Evolutionary conservation across 2,797 vertebrate species (phyloP), one percentile per base, ranked within the genome.

Genomic region (Fratercula arctica): DNA sequence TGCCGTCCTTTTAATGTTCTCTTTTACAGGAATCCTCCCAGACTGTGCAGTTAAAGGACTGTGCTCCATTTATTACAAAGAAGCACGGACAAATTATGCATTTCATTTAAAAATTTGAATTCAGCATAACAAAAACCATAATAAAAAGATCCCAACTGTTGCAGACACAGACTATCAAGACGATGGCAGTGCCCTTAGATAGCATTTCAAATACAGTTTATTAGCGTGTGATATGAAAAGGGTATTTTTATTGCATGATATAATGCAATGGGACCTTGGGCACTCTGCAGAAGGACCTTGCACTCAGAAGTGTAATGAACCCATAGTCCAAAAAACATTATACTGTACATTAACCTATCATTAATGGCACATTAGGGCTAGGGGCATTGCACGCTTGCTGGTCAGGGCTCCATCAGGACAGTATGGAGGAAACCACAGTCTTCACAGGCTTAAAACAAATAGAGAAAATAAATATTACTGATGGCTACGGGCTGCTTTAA

Each of bases 281-380:
- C 97, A 70, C 97, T 97, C 97, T 97, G 97, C 97, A 97, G 96
- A 97, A 98, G 98, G 98, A 98, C 98, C 98, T 97, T 95, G 97
- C 97, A 97, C 98, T 98, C 98, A 97, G 97, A 98, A 98, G 98
- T 97, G 98, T 98, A 98, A 98, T 98, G 98, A 98, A 98, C 98
- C 98, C 98, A 45, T 88, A 96, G 98, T 97, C 98, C 97, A 96
- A 79, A 97, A 98, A 98, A 98, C 98, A 98, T 98, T 98, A 98
- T 95, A 97, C 97, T 98, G 98, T 95, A 97, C 98, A 98, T 98
- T 98, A 98, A 98, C 98, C 98, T 98, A 97, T 98, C 97, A 97
- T 98, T 98, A 98, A 98, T 96, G 98, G 98, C 98, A 98, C 98
- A 98, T 98, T 94, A 98, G 98, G 98, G 98, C 98, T 98, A 90